Percentiles rank a stretch among this genome's conserved stretches.
Evolutionary conservation across 2,797 vertebrate genomes (phyloP).

Genomic region (Liasis olivaceus): DNA sequence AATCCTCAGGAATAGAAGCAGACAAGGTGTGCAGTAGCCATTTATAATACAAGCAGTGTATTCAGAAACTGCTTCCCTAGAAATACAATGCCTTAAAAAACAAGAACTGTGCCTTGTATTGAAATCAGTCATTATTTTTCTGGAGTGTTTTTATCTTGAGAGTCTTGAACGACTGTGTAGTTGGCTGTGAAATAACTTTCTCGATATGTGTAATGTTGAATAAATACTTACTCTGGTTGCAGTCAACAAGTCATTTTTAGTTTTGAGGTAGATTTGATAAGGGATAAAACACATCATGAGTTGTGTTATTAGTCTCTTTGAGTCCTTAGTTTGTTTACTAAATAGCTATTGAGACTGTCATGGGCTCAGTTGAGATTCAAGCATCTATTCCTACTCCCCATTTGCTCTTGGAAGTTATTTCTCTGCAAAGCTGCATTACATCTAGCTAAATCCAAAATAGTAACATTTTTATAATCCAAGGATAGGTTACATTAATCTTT

Average conservation of each 20-base stretch:
- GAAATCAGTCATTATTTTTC: conserved; percentile 49
- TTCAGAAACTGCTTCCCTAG: conserved; percentile 30
- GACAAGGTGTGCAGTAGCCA: conserved; percentile 3
- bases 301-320: neutral
- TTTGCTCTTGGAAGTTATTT: neutral
- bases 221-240: conserved; percentile 67
- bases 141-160: conserved; percentile 60
- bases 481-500: neutral
- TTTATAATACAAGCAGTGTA: conserved; percentile 15
- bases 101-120: conserved; percentile 25
- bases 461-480: neutral
- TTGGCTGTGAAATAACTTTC: conserved; percentile 78
- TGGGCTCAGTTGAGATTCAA: neutral
- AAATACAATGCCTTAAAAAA: conserved; percentile 15
- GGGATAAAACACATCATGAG: neutral
- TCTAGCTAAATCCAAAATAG: neutral
- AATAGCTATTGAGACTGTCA: neutral
- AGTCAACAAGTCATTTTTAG: neutral
- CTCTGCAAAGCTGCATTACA: neutral
- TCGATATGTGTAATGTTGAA: conserved; percentile 79
- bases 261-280: neutral
- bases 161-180: conserved; percentile 69
- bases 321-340: neutral
- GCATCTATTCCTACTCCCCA: neutral
- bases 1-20: neutral